A percentile compares a stretch with the other conserved stretches of the same genome.
Evolutionary conservation across 2,797 vertebrate genomes (phyloP).

Genomic region (Hippocampus kuda): DNA sequence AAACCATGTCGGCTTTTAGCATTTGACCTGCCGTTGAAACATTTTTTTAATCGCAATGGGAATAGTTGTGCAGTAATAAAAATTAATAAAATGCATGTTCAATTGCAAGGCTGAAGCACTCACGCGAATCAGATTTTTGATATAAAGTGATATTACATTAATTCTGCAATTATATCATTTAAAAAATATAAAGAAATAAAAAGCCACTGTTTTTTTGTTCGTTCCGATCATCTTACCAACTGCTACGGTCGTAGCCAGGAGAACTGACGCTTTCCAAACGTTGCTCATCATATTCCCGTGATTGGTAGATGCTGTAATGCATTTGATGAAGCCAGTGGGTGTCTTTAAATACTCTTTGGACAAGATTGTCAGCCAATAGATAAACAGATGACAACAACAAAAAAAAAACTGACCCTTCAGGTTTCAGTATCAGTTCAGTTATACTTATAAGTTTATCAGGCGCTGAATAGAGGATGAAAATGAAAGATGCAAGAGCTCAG

Average conservation of each 20-base stretch:
- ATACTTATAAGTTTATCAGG: too few relatives aligned
- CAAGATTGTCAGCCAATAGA: neutral
- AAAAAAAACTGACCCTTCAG: neutral
- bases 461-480: too few relatives aligned
- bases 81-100: too few relatives aligned
- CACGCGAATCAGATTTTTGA: neutral
- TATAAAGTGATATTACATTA: neutral
- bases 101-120: too few relatives aligned
- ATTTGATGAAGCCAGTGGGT: neutral
- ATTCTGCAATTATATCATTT: neutral
- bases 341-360: neutral
- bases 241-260: constrained; percentile 27
- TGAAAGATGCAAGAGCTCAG: too few relatives aligned
- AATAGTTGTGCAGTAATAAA: too few relatives aligned
- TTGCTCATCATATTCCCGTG: constrained; percentile 18
- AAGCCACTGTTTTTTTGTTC: neutral
- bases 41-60: too few relatives aligned
- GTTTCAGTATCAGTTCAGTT: neutral
- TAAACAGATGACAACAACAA: neutral
- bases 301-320: neutral
- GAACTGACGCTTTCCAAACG: constrained; percentile 23
- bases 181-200: neutral
- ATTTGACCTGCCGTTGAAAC: too few relatives aligned
- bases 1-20: too few relatives aligned
- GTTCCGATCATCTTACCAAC: constrained; percentile 23